Evolutionary conservation across 2,113 vertebrate species (phyloP).

Genomic region (Zeus faber): DNA sequence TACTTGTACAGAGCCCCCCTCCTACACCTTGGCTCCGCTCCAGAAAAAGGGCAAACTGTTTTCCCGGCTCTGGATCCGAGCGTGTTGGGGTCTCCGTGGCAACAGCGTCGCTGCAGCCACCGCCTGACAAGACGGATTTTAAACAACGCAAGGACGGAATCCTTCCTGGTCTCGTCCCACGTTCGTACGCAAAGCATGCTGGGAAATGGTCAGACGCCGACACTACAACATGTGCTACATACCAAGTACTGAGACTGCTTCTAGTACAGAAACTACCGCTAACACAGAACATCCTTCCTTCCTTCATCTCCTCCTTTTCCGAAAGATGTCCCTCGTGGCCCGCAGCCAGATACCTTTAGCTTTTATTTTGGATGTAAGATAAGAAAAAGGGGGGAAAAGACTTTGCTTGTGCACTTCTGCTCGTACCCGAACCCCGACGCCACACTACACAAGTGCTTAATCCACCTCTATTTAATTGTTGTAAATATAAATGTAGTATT

Average conservation of each 20-base stretch:
- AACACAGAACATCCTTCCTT: conserved; percentile 52
- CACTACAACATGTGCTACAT: conserved; percentile 53
- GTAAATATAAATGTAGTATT: conserved; percentile 91
- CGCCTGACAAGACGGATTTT: conserved; percentile 17
- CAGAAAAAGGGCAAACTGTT: too few relatives aligned
- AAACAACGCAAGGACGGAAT: too few relatives aligned
- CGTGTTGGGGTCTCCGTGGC: conserved; percentile 12
- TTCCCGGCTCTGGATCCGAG: too few relatives aligned
- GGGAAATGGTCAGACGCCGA: conserved; percentile 34
- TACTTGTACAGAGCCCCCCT: too few relatives aligned
- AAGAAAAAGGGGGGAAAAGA: conserved; percentile 15
- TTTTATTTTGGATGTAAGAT: conserved; percentile 7
- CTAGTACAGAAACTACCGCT: conserved; percentile 59
- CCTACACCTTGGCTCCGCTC: too few relatives aligned
- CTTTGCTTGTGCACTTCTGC: conserved; percentile 73
- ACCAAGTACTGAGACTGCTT: conserved; percentile 19
- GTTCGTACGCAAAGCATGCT: conserved; percentile 27
- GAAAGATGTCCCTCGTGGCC: conserved; percentile 24
- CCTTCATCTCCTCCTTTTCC: conserved; percentile 26
- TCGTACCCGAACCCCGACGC: conserved; percentile 58
- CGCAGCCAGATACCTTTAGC: conserved; percentile 43
- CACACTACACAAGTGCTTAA: conserved; percentile 86
- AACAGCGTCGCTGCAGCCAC: conserved; percentile 48
- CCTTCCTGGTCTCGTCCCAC: conserved; percentile 17
- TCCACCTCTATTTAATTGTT: conserved; percentile 92